Base-by-base conservation (phyloP, 2,888 invertebrate species). In the Lamproptera curius region DNA sequence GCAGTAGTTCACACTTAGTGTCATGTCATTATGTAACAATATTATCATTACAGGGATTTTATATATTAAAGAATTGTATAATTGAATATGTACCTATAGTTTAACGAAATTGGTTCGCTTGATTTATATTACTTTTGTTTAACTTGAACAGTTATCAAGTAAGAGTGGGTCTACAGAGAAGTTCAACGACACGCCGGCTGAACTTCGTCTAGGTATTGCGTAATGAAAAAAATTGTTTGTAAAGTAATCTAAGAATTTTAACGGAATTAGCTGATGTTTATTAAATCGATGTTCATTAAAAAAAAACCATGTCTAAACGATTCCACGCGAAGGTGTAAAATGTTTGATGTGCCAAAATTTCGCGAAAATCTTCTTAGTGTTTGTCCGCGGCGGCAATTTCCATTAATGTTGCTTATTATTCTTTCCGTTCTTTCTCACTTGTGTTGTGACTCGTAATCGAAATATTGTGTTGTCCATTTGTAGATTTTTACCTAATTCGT, bases 11-110 rank as follows among this genome's bases (percentile, higher is more conserved):
- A 63, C 63, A 61, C 66, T 58, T 75, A 76, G 75, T 68, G 76
- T 77, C 81, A 76, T 80, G 70, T 78, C 83, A 82, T 61, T 75
- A 69, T 45, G 46, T 78, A 74, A 85, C 84, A 86, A 85, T 87
- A 87, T 84, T 82, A 76, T 84, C 77, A 81, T 84, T 86, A 87
- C 87, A 87, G 87, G 87, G 87, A 87, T 87, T 87, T 87, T 85
- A 84, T 84, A 85, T 85, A 80, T 80, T 75, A 83, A 84, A 70
- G 68, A 77, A 78, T 79, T 81, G 74, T 79, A 78, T 81, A 73
- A 77, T 74, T 77, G 71, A 76, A 80, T 80, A 73, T 78, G 74
- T 82, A 80, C 76, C 59, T 69, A 71, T 81, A 81, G 74, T 83
- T 80, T 77, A 77, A 74, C 79, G 72, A 70, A 76, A n/a, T 31